These are phyloP conservation scores for Mellilla xanthometata DNA, from an alignment of 2,888 invertebrate genomes.

Conservation along the genomic window DNA sequence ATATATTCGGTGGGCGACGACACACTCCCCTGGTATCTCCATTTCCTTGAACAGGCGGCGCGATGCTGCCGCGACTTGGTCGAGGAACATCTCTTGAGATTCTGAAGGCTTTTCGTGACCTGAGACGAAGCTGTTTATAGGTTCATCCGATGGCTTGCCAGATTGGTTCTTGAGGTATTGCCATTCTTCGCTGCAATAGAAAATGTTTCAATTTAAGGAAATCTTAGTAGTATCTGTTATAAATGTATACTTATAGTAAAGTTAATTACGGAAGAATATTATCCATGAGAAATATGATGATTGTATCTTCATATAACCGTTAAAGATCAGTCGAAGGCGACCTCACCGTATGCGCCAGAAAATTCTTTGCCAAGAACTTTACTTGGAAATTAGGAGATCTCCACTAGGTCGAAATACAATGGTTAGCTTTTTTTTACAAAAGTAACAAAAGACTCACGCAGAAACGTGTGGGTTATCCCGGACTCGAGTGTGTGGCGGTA, in stretches of 20 bases:
- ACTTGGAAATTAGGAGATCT: no score
- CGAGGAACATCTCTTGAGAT: conserved; percentile 91
- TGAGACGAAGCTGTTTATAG: conserved; percentile 60
- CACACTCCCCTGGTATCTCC: conserved; percentile 88
- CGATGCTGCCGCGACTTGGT: conserved; percentile 88
- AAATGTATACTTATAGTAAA: no score
- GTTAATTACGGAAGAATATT: no score
- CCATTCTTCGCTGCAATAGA: conserved; percentile 94
- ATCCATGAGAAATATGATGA: no score
- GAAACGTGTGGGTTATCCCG: conserved; percentile 98
- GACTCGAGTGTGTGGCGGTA: conserved; percentile 96
- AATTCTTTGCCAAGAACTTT: no score
- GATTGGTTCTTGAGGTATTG: conserved; percentile 89
- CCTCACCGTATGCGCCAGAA: no score
- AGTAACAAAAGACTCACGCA: conserved; percentile 84
- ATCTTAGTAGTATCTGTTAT: background rate
- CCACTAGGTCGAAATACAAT: no score
- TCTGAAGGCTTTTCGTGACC: conserved; percentile 83
- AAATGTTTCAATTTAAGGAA: background rate
- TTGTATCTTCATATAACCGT: no score
- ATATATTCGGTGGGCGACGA: conserved; percentile 91
- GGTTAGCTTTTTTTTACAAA: no score
- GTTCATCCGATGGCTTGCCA: conserved; percentile 60
- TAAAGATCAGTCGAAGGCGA: no score
- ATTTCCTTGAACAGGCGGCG: conserved; percentile 90